phyloP scores from a whole-genome alignment of 2,888 invertebrate genomes.

The Drosophila silvestris region DNA sequence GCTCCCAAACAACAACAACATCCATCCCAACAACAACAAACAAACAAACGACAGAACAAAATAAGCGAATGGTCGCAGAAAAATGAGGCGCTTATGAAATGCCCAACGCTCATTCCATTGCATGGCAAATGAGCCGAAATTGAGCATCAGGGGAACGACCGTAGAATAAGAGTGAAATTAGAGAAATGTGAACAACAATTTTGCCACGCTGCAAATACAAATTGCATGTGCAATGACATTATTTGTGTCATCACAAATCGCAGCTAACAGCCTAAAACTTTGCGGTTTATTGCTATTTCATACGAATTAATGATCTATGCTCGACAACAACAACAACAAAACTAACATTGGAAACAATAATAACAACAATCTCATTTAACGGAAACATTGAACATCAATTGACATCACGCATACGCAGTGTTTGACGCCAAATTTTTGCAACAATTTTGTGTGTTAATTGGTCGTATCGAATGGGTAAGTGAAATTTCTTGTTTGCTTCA shows the following conservation, averaged over 20 bases:
- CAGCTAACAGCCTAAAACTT: conserved; percentile 8
- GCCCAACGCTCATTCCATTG: background rate
- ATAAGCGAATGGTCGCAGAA: conserved; percentile 9
- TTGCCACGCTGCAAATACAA: conserved; percentile 28
- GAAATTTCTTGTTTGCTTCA: conserved; percentile 37
- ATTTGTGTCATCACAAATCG: conserved; percentile 48
- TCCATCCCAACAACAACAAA: conserved; percentile 6
- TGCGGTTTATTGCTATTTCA: conserved; percentile 17
- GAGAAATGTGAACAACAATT: conserved; percentile 16
- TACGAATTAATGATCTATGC: conserved; percentile 32
- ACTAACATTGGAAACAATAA: conserved; percentile 6
- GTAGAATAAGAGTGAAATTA: conserved; percentile 6
- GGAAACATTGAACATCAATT: conserved; percentile 33
- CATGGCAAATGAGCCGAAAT: background rate
- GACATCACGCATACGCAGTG: conserved; percentile 57
- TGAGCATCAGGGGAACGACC: background rate
- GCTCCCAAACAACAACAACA: conserved; percentile 5
- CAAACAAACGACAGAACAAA: conserved; percentile 5
- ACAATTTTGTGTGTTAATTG: conserved; percentile 54
- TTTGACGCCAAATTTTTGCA: conserved; percentile 28
- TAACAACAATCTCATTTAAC: conserved; percentile 7
- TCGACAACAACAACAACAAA: conserved; percentile 9
- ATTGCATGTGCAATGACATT: conserved; percentile 45
- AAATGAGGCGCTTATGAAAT: conserved; percentile 8
- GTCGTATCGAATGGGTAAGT: conserved; percentile 47